Conservation (phyloP, 2,797 vertebrate genomes). For the Sebastes melanostomus region DNA sequence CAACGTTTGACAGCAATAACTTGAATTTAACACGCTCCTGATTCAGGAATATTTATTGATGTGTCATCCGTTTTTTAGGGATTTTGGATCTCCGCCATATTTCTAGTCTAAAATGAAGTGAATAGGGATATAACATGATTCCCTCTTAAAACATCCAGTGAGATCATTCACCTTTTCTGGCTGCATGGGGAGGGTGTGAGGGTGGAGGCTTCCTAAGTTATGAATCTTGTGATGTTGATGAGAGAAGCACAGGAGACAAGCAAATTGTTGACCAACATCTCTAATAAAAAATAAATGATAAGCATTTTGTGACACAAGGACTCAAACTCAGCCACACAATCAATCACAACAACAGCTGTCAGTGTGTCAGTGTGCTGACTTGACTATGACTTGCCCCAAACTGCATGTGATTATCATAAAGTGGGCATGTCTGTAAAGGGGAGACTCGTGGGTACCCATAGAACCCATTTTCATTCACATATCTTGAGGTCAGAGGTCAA, state of each 20-base stretch:
- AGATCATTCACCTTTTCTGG: background rate
- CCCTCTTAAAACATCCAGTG: background rate
- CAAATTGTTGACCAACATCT: background rate
- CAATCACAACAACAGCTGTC: too few species aligned
- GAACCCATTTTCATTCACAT: too few species aligned
- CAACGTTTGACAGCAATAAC: background rate
- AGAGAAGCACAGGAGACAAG: too few species aligned
- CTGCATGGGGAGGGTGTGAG: accelerated
- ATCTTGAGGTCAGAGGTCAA: too few species aligned
- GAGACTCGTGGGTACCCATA: too few species aligned
- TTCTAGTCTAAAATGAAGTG: background rate
- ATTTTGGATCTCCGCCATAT: background rate
- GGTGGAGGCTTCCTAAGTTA: too few species aligned
- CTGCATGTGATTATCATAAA: too few species aligned
- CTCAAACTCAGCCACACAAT: background rate
- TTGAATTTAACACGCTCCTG: background rate
- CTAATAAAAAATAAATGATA: background rate
- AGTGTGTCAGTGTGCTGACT: too few species aligned
- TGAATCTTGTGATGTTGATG: too few species aligned
- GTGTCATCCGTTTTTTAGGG: background rate
- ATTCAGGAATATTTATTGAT: background rate
- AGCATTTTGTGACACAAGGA: background rate
- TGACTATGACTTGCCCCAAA: too few species aligned
- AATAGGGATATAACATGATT: background rate
- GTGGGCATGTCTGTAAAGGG: too few species aligned